A percentile compares a stretch with the other conserved stretches of the same genome.
phyloP scores from a whole-genome alignment of 2,888 invertebrate genomes.

The Masnerella sp. region DNA sequence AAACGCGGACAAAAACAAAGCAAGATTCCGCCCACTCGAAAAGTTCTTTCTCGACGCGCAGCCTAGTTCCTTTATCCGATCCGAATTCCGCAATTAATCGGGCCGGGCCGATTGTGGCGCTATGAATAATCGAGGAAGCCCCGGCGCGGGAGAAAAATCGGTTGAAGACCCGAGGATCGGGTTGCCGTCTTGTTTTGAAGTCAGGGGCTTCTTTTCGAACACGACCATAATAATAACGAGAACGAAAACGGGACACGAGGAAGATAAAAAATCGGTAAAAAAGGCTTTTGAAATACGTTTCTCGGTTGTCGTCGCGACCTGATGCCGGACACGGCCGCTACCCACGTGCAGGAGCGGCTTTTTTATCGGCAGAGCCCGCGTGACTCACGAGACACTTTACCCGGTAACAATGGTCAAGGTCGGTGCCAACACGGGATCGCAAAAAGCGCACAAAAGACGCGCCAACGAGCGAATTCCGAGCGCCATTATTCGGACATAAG shows the following conservation, averaged over 20 bases:
- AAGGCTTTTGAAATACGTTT: conserved; percentile 39
- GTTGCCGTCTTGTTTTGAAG: conserved; percentile 33
- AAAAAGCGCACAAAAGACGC: conserved; percentile 55
- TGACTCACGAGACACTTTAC: conserved; percentile 58
- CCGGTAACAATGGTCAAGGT: conserved; percentile 63
- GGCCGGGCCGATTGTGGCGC: neutral
- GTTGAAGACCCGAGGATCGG: conserved; percentile 45
- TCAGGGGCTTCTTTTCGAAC: conserved; percentile 31
- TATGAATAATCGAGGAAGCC: conserved; percentile 32
- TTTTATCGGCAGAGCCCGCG: conserved; percentile 52
- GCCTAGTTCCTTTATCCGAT: conserved; percentile 1
- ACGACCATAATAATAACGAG: conserved; percentile 8
- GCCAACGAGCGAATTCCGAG: conserved; percentile 46
- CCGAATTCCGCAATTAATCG: conserved; percentile 14
- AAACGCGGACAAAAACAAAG: conserved; percentile 5
- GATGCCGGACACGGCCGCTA: conserved; percentile 52
- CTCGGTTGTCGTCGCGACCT: conserved; percentile 40
- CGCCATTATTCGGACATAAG: conserved; percentile 50
- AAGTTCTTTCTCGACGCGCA: neutral
- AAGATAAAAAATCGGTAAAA: conserved; percentile 5
- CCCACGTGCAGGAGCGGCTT: conserved; percentile 47
- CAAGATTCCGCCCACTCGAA: neutral
- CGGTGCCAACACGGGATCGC: conserved; percentile 41
- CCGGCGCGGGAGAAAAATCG: conserved; percentile 30
- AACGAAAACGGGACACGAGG: conserved; percentile 2